These are phyloP conservation scores for Pempheris klunzingeri DNA, from an alignment of 2,797 vertebrate species.

Conservation along the genomic window DNA sequence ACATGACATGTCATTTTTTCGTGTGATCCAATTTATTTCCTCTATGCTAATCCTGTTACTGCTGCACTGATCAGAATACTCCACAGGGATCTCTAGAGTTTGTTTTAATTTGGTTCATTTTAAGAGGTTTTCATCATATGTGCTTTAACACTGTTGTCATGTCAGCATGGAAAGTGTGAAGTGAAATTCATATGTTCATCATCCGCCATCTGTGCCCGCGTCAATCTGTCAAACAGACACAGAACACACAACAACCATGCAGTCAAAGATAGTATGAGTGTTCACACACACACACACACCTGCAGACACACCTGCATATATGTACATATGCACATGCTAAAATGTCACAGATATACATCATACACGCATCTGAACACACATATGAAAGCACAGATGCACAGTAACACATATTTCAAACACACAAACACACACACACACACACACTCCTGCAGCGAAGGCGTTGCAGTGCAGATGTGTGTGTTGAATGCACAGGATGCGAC, in stretches of 20 bases:
- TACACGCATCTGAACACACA: constrained; percentile 42
- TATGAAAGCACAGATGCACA: constrained; percentile 59
- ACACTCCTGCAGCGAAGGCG: constrained; percentile 46
- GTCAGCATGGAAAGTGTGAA: constrained; percentile 64
- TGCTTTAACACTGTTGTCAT: constrained; percentile 56
- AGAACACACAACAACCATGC: constrained; percentile 35
- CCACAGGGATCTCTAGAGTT: constrained; percentile 29
- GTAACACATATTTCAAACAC: constrained; percentile 25
- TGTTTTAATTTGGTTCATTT: constrained; percentile 9
- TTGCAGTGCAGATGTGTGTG: constrained; percentile 75
- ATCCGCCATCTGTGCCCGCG: constrained; percentile 67
- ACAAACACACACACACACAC: constrained; percentile 42
- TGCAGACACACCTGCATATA: constrained; percentile 59
- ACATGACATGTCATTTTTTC: neutral
- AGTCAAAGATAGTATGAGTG: constrained; percentile 16
- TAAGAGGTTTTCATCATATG: constrained; percentile 24
- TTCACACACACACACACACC: constrained; percentile 42
- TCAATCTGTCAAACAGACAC: constrained; percentile 67
- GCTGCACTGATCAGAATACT: neutral
- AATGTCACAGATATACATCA: constrained; percentile 54
- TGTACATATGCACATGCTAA: constrained; percentile 54
- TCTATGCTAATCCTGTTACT: neutral
- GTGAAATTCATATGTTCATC: constrained; percentile 69
- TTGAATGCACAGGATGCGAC: constrained; percentile 77
- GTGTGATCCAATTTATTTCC: neutral